phyloP scores from a whole-genome alignment of 2,113 vertebrate genomes.

The Sceloporus tristichus region DNA sequence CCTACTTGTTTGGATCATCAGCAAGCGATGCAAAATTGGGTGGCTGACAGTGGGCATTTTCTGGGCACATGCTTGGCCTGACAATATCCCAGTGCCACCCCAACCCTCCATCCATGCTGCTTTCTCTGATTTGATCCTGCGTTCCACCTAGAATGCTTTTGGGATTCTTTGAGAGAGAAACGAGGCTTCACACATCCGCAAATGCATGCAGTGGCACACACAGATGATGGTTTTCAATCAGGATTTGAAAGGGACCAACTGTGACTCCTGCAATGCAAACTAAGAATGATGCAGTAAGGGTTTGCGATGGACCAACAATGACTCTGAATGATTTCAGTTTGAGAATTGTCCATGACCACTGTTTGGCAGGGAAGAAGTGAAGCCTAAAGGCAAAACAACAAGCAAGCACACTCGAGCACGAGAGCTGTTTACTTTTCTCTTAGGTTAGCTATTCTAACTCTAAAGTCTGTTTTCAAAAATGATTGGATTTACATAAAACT shows the following conservation, averaged over 20 bases:
- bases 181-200: too few species aligned
- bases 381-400: conserved; percentile 38
- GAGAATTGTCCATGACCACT: conserved; percentile 12
- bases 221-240: background rate
- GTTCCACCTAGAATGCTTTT: background rate
- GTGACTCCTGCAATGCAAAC: too few species aligned
- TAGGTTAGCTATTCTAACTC: conserved; percentile 9
- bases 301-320: conserved; percentile 30
- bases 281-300: background rate
- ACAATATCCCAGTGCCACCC: too few species aligned
- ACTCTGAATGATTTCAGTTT: conserved; percentile 38
- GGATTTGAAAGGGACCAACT: too few species aligned
- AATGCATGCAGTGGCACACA: background rate
- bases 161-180: background rate
- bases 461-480: conserved; percentile 45
- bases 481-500: conserved; percentile 50
- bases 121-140: background rate
- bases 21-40: background rate
- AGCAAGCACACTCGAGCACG: conserved; percentile 18
- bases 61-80: background rate
- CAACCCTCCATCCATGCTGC: background rate
- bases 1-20: background rate
- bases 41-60: background rate
- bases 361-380: background rate
- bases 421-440: conserved; percentile 45